Evolutionary conservation across 1,140 invertebrate species (phyloP).

Genomic region (Coelopa frigida): DNA sequence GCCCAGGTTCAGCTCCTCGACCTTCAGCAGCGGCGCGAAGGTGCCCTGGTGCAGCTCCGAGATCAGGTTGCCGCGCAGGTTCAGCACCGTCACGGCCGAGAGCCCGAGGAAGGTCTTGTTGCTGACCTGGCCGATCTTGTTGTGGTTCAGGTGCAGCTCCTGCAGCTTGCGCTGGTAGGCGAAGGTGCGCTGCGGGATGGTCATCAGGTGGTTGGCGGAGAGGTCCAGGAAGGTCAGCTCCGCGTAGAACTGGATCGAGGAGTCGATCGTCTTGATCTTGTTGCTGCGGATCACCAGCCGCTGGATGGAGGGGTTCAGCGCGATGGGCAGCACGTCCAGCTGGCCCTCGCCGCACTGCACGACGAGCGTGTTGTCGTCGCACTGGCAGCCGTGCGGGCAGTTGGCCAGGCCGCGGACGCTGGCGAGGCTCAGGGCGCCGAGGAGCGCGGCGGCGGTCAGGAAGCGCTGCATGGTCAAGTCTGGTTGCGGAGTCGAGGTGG

Average conservation of each 20-base stretch:
- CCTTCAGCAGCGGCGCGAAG: conserved; percentile 64
- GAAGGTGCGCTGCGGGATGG: conserved; percentile 70
- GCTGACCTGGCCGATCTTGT: conserved; percentile 71
- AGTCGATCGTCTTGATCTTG: conserved; percentile 80
- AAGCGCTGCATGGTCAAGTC: too few species aligned
- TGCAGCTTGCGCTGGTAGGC: conserved; percentile 70
- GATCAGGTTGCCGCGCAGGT: conserved; percentile 74
- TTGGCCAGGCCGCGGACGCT: conserved; percentile 44
- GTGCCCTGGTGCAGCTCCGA: conserved; percentile 68
- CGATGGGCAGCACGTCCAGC: conserved; percentile 82
- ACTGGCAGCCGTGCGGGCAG: conserved; percentile 72
- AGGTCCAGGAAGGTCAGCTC: conserved; percentile 77
- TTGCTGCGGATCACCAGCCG: conserved; percentile 75
- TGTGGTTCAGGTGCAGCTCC: conserved; percentile 77
- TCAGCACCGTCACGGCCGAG: conserved; percentile 68
- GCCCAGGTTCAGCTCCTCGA: conserved; percentile 80
- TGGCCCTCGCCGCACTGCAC: conserved; percentile 78
- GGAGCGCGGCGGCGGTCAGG: too few species aligned
- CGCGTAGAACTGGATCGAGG: conserved; percentile 79
- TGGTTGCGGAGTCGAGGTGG: too few species aligned
- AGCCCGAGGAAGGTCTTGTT: conserved; percentile 76
- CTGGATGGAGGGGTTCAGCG: conserved; percentile 82
- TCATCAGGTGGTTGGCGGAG: conserved; percentile 74
- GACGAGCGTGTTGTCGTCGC: conserved; percentile 79
- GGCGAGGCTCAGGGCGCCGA: conserved; percentile 17